phyloP scores from a whole-genome alignment of 1,140 invertebrate genomes.

The Capitella teleta region DNA sequence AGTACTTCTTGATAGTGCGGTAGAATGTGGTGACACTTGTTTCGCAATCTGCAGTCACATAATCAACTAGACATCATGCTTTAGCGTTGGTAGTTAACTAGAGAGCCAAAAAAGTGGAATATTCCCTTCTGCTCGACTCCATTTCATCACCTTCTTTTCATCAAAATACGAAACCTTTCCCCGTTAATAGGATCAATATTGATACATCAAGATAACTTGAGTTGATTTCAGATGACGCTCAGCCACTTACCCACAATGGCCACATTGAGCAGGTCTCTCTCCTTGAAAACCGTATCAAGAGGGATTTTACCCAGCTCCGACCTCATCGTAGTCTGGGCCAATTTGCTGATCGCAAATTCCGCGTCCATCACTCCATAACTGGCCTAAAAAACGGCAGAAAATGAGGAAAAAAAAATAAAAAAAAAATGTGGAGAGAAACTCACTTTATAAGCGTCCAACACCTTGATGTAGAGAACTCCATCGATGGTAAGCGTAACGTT shows the following conservation, averaged over 20 bases:
- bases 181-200: not conserved
- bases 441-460: slow-evolving; percentile 81
- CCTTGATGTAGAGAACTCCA: slow-evolving; percentile 89
- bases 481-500: slow-evolving; percentile 95
- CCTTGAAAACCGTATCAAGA: slow-evolving; percentile 93
- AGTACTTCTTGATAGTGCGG: too few relatives aligned
- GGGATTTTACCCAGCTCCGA: slow-evolving; percentile 96
- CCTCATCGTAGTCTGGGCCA: slow-evolving; percentile 98
- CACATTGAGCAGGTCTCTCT: slow-evolving; percentile 91
- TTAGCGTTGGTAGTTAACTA: too few relatives aligned
- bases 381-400: slow-evolving; percentile 44
- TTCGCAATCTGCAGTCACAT: too few relatives aligned
- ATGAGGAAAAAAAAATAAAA: slow-evolving; percentile 1
- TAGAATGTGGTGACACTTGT: too few relatives aligned
- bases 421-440: not conserved
- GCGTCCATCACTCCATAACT: slow-evolving; percentile 99
- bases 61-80: too few relatives aligned
- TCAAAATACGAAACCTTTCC: not conserved
- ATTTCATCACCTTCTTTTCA: not conserved
- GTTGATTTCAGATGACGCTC: too few relatives aligned
- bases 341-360: slow-evolving; percentile 96
- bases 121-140: too few relatives aligned
- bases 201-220: not conserved
- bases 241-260: slow-evolving; percentile 65
- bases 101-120: too few relatives aligned